Percentiles rank a stretch among this genome's conserved stretches.
Conservation (phyloP, 2,797 vertebrate species). For the Hemibagrus guttatus region DNA sequence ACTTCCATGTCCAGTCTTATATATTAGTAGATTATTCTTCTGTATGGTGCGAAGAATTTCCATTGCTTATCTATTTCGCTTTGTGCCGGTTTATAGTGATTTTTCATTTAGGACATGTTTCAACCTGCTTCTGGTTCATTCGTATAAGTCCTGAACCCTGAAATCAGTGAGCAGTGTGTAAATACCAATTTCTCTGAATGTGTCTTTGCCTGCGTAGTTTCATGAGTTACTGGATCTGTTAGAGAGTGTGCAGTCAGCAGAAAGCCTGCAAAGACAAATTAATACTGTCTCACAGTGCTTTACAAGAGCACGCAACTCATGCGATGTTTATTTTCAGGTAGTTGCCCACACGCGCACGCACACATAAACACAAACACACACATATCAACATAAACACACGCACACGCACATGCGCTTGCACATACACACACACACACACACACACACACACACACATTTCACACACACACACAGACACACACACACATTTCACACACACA, state of each 20-base stretch:
- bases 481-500: no score
- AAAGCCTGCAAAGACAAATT: constrained; percentile 25
- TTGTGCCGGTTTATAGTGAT: neutral
- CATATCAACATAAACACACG: constrained; percentile 2
- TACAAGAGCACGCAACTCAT: constrained; percentile 5
- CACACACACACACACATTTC: no score
- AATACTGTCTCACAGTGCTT: neutral
- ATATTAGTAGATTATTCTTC: neutral
- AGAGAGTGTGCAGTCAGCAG: constrained; percentile 19
- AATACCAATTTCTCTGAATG: constrained; percentile 22
- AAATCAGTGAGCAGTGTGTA: constrained; percentile 18
- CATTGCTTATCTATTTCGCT: neutral
- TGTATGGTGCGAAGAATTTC: neutral
- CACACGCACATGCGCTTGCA: no score
- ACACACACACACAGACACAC: no score
- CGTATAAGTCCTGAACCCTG: neutral
- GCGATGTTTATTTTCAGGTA: constrained; percentile 24
- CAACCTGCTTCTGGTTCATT: neutral
- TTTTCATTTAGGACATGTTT: neutral
- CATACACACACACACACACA: no score
- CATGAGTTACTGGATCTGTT: constrained; percentile 25
- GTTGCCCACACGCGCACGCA: constrained; percentile 21
- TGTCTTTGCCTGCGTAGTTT: constrained; percentile 15
- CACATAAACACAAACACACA: constrained; percentile 28
- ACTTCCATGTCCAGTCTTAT: neutral